Base-by-base conservation (phyloP, 2,888 invertebrate genomes). In the Sceliomorpha sp. region DNA sequence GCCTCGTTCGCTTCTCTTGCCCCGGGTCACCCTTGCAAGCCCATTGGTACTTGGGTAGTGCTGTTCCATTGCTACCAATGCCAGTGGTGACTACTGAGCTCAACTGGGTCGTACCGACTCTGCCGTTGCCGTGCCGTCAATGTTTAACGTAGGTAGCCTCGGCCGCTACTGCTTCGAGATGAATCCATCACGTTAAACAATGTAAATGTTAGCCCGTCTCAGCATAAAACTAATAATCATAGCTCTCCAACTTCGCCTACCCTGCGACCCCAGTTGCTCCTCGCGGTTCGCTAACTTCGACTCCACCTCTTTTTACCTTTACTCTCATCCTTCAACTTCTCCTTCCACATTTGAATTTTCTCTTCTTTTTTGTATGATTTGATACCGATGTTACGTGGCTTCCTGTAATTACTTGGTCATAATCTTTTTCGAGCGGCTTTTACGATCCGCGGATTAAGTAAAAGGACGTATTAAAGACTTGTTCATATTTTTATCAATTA, bases 111-210 rank as follows among this genome's bases (percentile, higher is more conserved):
- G 73, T 51, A 50, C 64, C 56, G 51, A 70, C 37, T 53, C 24
- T 34, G 17, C 39, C 45, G 32, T 45, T 58, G 31, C 40, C 53
- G 24, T 31, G 47, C 27, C 76, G 70, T 74, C 79, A 76, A 81
- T 82, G 81, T 82, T 83, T 81, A 77, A 81, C 76, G 74, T 80
- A 66, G 77, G 75, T 69, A 73, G 71, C 72, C 74, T 73, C 67
- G 27, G 58, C 66, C 71, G 72, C 74, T 51, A 62, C 74, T 77
- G 75, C 74, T 74, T 73, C 76, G 79, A 79, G 82, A 85, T 84
- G 84, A 86, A 86, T 84, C 84, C 83, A 85, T 87, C 84, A 78
- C 78, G 84, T 86, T 85, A 80, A 86, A 86, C 84, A 87, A 87
- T 85, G 87, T 82, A 86, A 87, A 87, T 85, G 86, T 86, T 87